Base-by-base conservation (phyloP, 1,140 invertebrate genomes). In the Aphaenogaster floridana region DNA sequence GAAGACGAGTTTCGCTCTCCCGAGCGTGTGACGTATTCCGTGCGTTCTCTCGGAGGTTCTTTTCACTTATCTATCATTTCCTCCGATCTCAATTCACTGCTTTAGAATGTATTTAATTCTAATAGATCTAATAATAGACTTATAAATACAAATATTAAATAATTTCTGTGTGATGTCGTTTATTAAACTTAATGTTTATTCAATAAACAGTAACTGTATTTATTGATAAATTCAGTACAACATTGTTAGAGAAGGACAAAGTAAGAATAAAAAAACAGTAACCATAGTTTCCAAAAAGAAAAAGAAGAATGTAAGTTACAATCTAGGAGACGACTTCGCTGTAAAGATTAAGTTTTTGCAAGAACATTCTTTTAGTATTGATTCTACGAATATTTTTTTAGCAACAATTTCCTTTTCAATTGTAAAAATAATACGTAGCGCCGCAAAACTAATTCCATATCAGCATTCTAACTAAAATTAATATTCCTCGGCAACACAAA, bases 1-100 rank as follows among this genome's bases (percentile, higher is more conserved):
- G 15, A 59, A 48, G 50, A 81, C 79, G 50, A 84, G 28, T 83
- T 61, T 48, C 39, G 28, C 28, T 36, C 69, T 84, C 5, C 50
- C n/a, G 42, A 76, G 17, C 28, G 8, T 28, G 15, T 72, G 52
- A 71, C 52, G 39, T 54, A 6, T 69, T n/a, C 21, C 13, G 36
- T 34, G 11, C 17, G 9, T 72, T 71, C 4, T 72, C 52, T 34
- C 9, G 52, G 42, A 21, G 36, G 45, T 81, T 52, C 54, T 54
- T 54, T 71, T 81, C 48, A 48, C 21, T 71, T 39, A 52, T 81
- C 54, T 54, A 42, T 13, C 54, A 9, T 59, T 74, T 36, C 8
- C 42, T 61, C 21, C 21, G 21, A 59, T 59, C 15, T 81, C 48
- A 34, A 71, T 81, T 57, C 21, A 71, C 34, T 57, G 48, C 5